Evolutionary conservation across 2,797 vertebrate species (phyloP), one percentile per base, ranked within the genome.

Genomic region (Zenarchopterus dispar): DNA sequence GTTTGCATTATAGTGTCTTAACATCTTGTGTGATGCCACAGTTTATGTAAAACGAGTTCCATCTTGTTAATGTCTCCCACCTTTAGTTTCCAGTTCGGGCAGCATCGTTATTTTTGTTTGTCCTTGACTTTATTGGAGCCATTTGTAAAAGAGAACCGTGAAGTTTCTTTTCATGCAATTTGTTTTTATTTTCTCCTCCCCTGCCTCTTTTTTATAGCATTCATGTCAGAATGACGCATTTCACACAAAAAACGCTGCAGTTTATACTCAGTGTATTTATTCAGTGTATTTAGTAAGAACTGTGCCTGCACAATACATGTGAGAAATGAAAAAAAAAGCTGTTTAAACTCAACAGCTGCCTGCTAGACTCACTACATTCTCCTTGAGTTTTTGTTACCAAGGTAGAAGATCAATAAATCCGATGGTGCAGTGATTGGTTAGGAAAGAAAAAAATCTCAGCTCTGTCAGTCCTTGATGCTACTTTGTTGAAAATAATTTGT

Each of bases 101-200:
- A 10, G 45, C 57, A 58, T 33, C 66, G 62, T 70, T 46, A 62
- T 67, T 71, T 70, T 48, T 62, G 54, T 64, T 62, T 71, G 51
- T 47, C 72, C 74, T 85, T 86, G 65, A 8, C n/a, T 75, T 73
- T 76, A 71, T 58, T 55, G 15, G 21, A 60, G 28, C 67, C 47
- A 64, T 53, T 44, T 54, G 70, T 80, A 74, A 86, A 87, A 81
- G 56, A 83, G 73, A 26, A 80, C 67, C 62, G 45, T 62, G 78
- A 76, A 70, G 36, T 39, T 15, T 39, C 36, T 39, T 48, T 60
- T 69, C 58, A 68, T 81, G 52, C 78, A 55, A 46, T 66, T 61
- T 68, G 52, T 50, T 52, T 44, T 60, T 9, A 39, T 43, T 18
- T 50, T 23, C 36, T 39, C 13, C 36, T 39, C 36, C 15, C 4